Evolutionary conservation across 1,140 invertebrate genomes (phyloP).

Genomic region (Penaeus indicus): DNA sequence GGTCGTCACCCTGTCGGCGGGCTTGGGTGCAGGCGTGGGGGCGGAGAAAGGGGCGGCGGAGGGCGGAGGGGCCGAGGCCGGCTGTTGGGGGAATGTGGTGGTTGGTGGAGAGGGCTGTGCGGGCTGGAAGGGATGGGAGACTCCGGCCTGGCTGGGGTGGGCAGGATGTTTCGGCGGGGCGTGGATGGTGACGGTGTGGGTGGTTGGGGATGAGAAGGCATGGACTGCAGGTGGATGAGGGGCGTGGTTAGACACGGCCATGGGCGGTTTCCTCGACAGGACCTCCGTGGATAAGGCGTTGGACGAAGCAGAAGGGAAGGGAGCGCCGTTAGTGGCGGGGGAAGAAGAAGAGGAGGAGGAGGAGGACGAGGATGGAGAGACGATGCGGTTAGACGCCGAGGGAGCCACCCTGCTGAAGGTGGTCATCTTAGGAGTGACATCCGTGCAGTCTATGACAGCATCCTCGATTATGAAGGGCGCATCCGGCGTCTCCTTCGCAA

Average conservation of each 20-base stretch:
- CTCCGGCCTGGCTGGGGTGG: too few species aligned
- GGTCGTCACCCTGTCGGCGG: background rate
- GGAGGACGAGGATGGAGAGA: background rate
- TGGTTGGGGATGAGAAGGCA: constrained; percentile 66
- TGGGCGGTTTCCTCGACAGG: background rate
- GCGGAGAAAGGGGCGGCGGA: too few species aligned
- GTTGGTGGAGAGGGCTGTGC: too few species aligned
- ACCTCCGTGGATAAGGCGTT: background rate
- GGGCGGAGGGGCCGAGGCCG: too few species aligned
- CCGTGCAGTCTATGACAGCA: constrained; percentile 61
- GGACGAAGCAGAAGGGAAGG: background rate
- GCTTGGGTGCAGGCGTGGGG: too few species aligned
- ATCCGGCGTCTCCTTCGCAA: background rate
- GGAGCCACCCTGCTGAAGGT: constrained; percentile 17
- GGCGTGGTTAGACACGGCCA: background rate
- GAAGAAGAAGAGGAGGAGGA: constrained; percentile 36
- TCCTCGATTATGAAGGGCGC: constrained; percentile 5
- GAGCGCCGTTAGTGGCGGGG: constrained; percentile 9
- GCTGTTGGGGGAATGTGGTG: too few species aligned
- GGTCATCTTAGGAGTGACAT: constrained; percentile 58
- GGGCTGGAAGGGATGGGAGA: too few species aligned
- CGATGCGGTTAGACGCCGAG: background rate
- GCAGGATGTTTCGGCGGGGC: background rate
- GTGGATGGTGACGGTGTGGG: constrained; percentile 39
- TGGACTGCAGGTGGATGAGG: constrained; percentile 26